Evolutionary conservation across 2,888 invertebrate species (phyloP).

Genomic region (Amiota communis): DNA sequence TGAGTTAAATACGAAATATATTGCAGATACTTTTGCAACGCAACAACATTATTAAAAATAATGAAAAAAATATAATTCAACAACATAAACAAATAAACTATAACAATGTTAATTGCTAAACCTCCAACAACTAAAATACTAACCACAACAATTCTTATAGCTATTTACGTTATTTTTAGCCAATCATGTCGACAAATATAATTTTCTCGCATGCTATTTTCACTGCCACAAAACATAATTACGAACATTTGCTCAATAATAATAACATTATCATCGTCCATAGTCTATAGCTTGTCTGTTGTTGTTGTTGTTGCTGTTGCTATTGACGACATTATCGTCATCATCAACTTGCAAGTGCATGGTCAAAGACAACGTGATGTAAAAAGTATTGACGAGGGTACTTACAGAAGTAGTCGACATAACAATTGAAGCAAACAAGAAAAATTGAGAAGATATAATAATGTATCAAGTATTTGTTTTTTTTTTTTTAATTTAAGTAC

Average conservation of each 20-base stretch:
- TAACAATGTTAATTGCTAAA: slow-evolving; percentile 21
- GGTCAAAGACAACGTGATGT: slow-evolving; percentile 4
- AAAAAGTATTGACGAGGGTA: no score
- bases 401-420: no score
- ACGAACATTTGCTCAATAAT: not conserved
- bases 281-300: not conserved
- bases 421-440: no score
- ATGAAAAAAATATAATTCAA: no score
- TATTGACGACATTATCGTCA: not conserved
- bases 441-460: no score
- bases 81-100: slow-evolving; percentile 4
- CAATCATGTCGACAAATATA: slow-evolving; percentile 22
- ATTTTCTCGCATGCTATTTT: slow-evolving; percentile 19
- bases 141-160: not conserved
- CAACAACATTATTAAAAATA: not conserved
- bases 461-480: no score
- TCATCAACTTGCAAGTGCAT: not conserved
- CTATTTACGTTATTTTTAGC: slow-evolving; percentile 14
- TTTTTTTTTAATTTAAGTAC: no score
- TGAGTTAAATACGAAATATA: no score
- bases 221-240: not conserved
- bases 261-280: not conserved
- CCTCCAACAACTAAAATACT: slow-evolving; percentile 1
- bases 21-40: not conserved
- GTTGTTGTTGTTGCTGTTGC: no score